Conservation (phyloP, 1,140 invertebrate species). For the Drosophila miranda region DNA sequence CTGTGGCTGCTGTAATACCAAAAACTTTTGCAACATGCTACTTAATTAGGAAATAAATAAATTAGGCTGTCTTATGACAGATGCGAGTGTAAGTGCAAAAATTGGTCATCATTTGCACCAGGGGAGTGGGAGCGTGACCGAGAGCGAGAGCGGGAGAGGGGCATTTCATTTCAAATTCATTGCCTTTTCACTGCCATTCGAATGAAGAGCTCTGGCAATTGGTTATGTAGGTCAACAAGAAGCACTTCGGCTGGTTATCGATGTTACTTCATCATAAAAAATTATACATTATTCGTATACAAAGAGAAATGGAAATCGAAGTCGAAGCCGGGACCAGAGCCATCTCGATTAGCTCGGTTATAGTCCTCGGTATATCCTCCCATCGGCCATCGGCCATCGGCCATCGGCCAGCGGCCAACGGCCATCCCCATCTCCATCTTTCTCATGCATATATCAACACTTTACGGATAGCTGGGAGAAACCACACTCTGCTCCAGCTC, state of each 20-base stretch:
- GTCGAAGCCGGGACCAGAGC: not conserved
- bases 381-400: not conserved
- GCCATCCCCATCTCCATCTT: constrained; percentile 5
- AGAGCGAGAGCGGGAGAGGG: too few relatives aligned
- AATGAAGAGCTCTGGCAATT: too few relatives aligned
- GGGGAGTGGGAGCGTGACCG: too few relatives aligned
- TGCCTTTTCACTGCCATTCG: too few relatives aligned
- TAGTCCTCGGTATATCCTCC: constrained; percentile 16
- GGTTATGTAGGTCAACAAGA: too few relatives aligned
- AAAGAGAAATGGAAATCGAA: constrained; percentile 15
- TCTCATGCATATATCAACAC: constrained; percentile 64
- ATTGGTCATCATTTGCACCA: too few relatives aligned
- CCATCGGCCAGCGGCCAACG: not conserved
- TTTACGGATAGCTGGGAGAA: constrained; percentile 55
- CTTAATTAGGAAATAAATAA: constrained; percentile 78
- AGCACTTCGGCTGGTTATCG: too few relatives aligned
- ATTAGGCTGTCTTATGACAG: constrained; percentile 48
- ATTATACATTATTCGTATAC: constrained; percentile 18
- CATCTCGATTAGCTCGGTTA: constrained; percentile 28
- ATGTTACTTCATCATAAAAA: too few relatives aligned
- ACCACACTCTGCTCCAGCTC: constrained; percentile 57
- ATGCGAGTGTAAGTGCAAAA: too few relatives aligned
- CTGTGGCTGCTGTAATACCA: constrained; percentile 8
- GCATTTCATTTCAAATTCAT: too few relatives aligned
- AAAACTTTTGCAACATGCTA: constrained; percentile 58